These are phyloP conservation scores for Strigamia crassipes DNA, from an alignment of 2,888 invertebrate genomes.

Conservation along the genomic window DNA sequence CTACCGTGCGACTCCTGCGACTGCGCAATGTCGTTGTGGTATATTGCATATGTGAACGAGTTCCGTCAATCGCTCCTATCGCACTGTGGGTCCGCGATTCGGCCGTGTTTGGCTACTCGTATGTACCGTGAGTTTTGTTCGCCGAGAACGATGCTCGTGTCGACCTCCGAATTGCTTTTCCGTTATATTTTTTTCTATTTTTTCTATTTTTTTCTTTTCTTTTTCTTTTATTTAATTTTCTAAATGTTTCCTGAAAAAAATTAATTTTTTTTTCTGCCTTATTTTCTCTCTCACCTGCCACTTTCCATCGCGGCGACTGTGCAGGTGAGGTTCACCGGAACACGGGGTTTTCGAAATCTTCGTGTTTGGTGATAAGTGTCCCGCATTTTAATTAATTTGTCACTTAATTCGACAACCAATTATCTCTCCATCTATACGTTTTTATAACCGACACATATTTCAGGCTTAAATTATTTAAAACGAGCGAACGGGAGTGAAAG, in stretches of 20 bases:
- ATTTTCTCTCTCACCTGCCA: constrained; percentile 2
- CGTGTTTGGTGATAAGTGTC: not conserved
- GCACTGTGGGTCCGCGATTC: not conserved
- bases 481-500: not conserved
- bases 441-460: not conserved
- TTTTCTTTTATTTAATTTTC: constrained; percentile 1
- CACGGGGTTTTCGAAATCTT: not conserved
- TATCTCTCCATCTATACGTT: not conserved
- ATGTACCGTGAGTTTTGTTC: not conserved
- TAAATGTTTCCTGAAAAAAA: constrained; percentile 26
- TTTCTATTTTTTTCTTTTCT: not conserved
- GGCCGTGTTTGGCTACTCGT: not conserved
- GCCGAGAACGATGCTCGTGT: not conserved
- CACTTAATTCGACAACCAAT: constrained; percentile 10
- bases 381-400: not conserved
- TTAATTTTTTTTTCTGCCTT: not conserved
- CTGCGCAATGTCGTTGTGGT: constrained; percentile 33
- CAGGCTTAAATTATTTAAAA: not conserved
- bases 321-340: constrained; percentile 36
- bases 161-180: not conserved
- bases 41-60: constrained; percentile 25
- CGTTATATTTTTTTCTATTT: not conserved
- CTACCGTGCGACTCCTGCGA: not conserved
- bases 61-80: not conserved
- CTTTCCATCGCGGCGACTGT: not conserved